Evolutionary conservation across 2,888 invertebrate genomes (phyloP).

Genomic region (Apotomis capreana): DNA sequence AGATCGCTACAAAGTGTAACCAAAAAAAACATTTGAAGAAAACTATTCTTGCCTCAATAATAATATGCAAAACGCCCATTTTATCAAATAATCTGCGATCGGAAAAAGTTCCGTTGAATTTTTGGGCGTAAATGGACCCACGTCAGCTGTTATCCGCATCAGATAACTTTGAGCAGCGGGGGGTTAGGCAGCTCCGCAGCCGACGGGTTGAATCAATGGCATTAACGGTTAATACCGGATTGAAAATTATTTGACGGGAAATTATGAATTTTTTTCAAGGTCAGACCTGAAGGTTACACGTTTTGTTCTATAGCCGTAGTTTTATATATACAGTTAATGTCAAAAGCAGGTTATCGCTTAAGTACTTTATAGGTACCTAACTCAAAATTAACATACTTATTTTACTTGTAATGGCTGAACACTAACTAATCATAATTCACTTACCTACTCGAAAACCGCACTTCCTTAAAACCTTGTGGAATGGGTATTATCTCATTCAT

Average conservation of each 20-base stretch:
- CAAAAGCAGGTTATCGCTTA: no score
- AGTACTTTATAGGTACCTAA: no score
- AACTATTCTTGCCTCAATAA: neutral
- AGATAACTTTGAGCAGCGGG: conserved; percentile 35
- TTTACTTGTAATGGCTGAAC: neutral
- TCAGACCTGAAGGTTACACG: neutral
- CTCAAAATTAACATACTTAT: neutral
- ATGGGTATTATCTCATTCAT: conserved; percentile 9
- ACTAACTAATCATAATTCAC: neutral
- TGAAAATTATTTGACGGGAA: conserved; percentile 33
- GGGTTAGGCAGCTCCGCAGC: conserved; percentile 33
- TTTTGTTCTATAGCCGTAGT: no score
- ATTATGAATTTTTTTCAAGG: conserved; percentile 14
- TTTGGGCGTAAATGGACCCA: conserved; percentile 31
- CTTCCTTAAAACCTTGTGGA: neutral
- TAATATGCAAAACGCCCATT: conserved; percentile 10
- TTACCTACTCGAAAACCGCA: neutral
- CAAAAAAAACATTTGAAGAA: neutral
- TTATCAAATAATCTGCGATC: conserved; percentile 28
- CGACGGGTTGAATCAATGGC: conserved; percentile 38
- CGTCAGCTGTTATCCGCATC: conserved; percentile 42
- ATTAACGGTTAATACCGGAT: conserved; percentile 16
- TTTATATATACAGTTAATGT: no score
- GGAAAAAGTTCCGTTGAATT: conserved; percentile 26
- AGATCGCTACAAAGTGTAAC: neutral